Base-by-base conservation (phyloP, 2,113 vertebrate species). In the Psittacula cyanocephala region DNA sequence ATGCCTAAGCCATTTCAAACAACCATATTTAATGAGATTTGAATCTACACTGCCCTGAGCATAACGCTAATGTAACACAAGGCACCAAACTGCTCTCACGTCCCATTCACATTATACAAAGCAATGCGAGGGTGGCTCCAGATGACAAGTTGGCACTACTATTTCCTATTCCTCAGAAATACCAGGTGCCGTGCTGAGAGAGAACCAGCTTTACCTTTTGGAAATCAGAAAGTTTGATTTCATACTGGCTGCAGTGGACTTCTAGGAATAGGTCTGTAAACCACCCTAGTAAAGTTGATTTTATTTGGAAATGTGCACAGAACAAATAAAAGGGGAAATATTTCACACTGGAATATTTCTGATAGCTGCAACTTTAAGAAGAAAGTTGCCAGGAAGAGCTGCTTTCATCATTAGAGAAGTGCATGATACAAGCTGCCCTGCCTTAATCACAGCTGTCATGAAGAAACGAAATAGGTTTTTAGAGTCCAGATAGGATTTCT, bases 21-120 rank as follows among this genome's bases (percentile, higher is more conserved):
- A 95, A 81, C 74, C 46, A 64, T 91, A 88, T 96, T 97, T 97
- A 97, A 97, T 95, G 92, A 95, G 87, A 88, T 96, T 88, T 97
- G 94, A 95, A 88, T 93, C 93, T 95, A 64, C 52, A 65, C 89
- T 94, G 94, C 93, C 94, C 94, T 95, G 86, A 96, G 95, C 90
- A 85, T 96, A 97, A 82, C 95, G 68, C 75, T 95, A 91, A 91
- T 96, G 64, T 43, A 94, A 57, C 89, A 88, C 1, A 0, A 95
- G 55, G 75, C 82, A 77, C 87, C 93, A 94, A 96, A 91, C 84
- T 75, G 53, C 89, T 93, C 88, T 82, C 65, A 74, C 1, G 13
- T 89, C 91, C 96, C 81, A 86, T 97, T 96, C 93, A 87, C 50
- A 63, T 89, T 87, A 53, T 37, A 81, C 81, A 95, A 92, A 97